Conservation (phyloP, 2,113 vertebrate species). For the Regulus satrapa region DNA sequence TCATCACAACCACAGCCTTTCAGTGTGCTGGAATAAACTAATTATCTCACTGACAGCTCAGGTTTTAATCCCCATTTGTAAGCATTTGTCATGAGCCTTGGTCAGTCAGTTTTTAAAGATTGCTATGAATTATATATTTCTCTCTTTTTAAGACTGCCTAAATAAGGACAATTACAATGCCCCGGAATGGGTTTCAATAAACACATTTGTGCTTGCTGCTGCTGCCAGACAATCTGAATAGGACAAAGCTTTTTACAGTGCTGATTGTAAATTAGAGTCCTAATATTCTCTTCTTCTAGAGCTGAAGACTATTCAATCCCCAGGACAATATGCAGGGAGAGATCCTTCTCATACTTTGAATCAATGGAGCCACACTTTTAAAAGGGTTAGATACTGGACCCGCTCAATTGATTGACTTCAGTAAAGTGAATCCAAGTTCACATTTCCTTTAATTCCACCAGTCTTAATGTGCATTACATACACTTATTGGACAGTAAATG, state of each 20-base stretch:
- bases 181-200: constrained; percentile 25
- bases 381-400: background rate
- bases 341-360: background rate
- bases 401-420: background rate
- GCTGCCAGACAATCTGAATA: constrained; percentile 19
- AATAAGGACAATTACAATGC: constrained; percentile 52
- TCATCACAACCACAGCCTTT: constrained; percentile 32
- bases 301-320: background rate
- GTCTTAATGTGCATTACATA: background rate
- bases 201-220: constrained; percentile 25
- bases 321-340: background rate
- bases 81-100: constrained; percentile 45
- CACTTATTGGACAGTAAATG: background rate
- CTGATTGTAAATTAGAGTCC: constrained; percentile 15
- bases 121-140: constrained; percentile 48
- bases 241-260: constrained; percentile 39
- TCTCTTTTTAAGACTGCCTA: constrained; percentile 43
- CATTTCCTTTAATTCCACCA: background rate
- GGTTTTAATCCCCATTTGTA: constrained; percentile 53
- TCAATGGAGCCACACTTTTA: background rate
- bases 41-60: constrained; percentile 50
- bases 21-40: constrained; percentile 54
- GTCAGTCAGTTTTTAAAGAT: constrained; percentile 43
- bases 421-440: background rate
- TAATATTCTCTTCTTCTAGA: background rate